Evolutionary conservation across 1,140 invertebrate genomes (phyloP).

Genomic region (Drosophila kanapiae): DNA sequence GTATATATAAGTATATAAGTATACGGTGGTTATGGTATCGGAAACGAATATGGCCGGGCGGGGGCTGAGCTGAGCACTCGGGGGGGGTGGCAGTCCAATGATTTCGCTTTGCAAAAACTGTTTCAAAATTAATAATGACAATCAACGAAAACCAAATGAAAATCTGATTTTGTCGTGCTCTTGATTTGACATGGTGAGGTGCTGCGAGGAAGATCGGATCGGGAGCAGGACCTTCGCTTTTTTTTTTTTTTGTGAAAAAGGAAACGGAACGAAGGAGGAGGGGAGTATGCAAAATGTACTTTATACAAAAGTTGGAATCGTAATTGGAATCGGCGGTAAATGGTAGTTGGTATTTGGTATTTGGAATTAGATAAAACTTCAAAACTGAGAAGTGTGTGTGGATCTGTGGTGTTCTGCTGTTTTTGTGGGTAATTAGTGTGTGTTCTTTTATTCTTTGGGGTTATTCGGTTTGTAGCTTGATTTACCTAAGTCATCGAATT

Average conservation of each 20-base stretch:
- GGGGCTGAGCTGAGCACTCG: constrained; percentile 33
- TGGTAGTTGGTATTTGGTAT: constrained; percentile 17
- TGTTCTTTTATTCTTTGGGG: constrained; percentile 31
- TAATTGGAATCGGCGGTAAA: constrained; percentile 26
- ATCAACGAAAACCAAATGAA: constrained; percentile 41
- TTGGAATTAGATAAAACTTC: constrained; percentile 48
- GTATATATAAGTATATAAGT: constrained; percentile 1
- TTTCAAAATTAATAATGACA: constrained; percentile 41
- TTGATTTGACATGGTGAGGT: constrained; percentile 39
- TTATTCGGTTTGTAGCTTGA: constrained; percentile 60
- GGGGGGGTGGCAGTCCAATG: constrained; percentile 32
- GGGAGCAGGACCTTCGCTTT: constrained; percentile 37
- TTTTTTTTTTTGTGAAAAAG: constrained; percentile 51
- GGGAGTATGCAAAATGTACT: constrained; percentile 60
- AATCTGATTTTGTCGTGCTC: constrained; percentile 55
- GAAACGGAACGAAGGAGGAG: constrained; percentile 21
- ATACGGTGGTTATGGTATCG: constrained; percentile 28
- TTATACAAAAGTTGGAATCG: constrained; percentile 64
- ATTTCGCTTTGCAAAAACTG: constrained; percentile 31
- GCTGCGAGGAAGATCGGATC: constrained; percentile 29
- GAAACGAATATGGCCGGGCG: constrained; percentile 13
- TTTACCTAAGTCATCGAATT: constrained; percentile 91
- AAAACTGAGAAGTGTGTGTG: constrained; percentile 63
- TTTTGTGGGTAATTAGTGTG: constrained; percentile 33
- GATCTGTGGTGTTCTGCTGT: constrained; percentile 29